Evolutionary conservation across 2,888 invertebrate genomes (phyloP), one percentile per base, ranked within the genome.

Genomic region (Uloborus plumipes): DNA sequence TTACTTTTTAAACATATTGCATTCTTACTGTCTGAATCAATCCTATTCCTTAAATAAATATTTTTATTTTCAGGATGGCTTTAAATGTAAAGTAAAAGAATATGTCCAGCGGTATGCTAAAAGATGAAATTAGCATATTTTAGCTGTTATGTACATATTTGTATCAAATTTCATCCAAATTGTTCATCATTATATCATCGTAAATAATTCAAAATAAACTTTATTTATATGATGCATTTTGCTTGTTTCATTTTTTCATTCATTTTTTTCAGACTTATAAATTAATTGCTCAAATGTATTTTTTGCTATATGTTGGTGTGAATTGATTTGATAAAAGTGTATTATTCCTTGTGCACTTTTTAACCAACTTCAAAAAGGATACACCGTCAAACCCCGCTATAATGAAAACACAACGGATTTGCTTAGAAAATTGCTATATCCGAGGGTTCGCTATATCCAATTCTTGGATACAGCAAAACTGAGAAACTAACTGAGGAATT

Each of bases 41-140:
- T 55, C 16, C 7, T 55, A 18, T 55, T 2, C 14, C 1, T 55
- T 16, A 39, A 31, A 15, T 14, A 39, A 39, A 20, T 64, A 18
- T 49, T 70, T 61, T 64, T 26, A 39, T 49, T 83, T 83, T 3
- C 71, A 78, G 80, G 84, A 85, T 58, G 76, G 84, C 18, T 86
- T 86, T 67, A 84, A 78, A 31, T 51, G 62, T 22, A 85, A 86
- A 85, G 86, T 86, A 11, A 81, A 64, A 72, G 84, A 85, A n/a
- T 86, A 85, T 84, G 84, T 86, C n/a, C 72, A 77, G 18, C 72
- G 76, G 26, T 85, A 84, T 74, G 84, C 85, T 53, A 79, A 75
- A 59, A 77, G 83, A 84, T 84, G 78, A 77, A 51, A 65, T 39
- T 49, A 6, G 49, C 47, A 20, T 39, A 39, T 62, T 64, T 83